Conservation (phyloP, 2,888 invertebrate species). For the Drosophila ochracea region DNA sequence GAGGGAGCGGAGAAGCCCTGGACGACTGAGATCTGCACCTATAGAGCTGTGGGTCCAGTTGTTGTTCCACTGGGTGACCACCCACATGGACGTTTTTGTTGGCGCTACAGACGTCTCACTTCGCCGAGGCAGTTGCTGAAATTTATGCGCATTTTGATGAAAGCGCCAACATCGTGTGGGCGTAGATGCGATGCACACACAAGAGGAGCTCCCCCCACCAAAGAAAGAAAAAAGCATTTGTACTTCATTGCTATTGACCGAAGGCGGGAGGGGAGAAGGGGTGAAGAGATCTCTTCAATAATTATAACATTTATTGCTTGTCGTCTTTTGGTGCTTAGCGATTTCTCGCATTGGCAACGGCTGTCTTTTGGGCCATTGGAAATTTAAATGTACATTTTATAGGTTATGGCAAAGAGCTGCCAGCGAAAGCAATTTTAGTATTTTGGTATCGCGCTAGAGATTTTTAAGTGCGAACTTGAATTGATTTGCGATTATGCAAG, state of each 20-base stretch:
- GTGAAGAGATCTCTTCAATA: conserved; percentile 51
- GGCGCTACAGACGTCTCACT: conserved; percentile 78
- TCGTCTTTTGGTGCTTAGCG: conserved; percentile 50
- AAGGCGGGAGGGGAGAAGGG: not conserved
- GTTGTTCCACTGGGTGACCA: conserved; percentile 58
- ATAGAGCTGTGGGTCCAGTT: conserved; percentile 43
- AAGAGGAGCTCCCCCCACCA: not conserved
- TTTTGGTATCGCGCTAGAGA: conserved; percentile 24
- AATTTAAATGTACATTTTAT: conserved; percentile 49
- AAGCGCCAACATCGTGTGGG: conserved; percentile 70
- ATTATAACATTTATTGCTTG: conserved; percentile 66
- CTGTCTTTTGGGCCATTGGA: conserved; percentile 35
- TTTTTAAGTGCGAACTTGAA: conserved; percentile 40
- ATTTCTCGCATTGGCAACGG: conserved; percentile 49
- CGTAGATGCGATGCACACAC: conserved; percentile 47
- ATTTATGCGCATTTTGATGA: conserved; percentile 79
- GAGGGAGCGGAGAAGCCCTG: not conserved
- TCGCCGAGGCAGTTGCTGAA: conserved; percentile 57
- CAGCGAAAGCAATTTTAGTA: conserved; percentile 49
- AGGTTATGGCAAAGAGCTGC: conserved; percentile 10
- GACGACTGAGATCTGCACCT: conserved; percentile 1
- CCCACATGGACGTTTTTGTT: conserved; percentile 66
- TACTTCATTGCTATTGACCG: conserved; percentile 16
- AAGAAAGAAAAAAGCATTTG: conserved; percentile 7
- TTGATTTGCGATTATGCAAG: conserved; percentile 38